Evolutionary conservation across 1,140 invertebrate genomes (phyloP), one percentile per base, ranked within the genome.

Genomic region (Acromyrmex echinatior): DNA sequence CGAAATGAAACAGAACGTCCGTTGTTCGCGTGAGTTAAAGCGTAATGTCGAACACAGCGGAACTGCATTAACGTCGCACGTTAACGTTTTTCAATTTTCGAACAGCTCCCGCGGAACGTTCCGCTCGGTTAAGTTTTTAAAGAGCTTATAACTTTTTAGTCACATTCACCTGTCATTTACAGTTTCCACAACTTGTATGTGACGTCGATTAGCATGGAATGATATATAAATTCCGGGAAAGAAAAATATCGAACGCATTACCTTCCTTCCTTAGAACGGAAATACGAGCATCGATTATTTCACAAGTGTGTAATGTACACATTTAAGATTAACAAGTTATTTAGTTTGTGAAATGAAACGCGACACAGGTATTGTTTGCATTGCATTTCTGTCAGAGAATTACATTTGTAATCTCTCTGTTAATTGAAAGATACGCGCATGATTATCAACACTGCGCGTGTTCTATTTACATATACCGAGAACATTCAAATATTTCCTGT

Each of bases 361-460:
- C 68, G 39, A 74, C 56, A 62, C 70, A 70, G 56, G 68, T 49
- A 21, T 56, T 62, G 80, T 84, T 63, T 62, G 51, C 80, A 58
- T 76, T 65, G 28, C n/a, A 81, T 81, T 81, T 81, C 65, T 81
- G 65, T 80, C 78, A 51, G 78, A 25, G 56, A 74, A 62, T 84
- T 62, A 82, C 80, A 74, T 74, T 82, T 74, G 56, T 82, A 84
- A 84, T 62, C 25, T 49, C 53, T 58, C 70, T 25, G 53, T 84
- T 84, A 84, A 84, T 84, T 76, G 68, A 84, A 84, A 76, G 80
- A 84, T 76, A 84, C 45, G 70, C 70, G 58, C 39, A 49, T n/a
- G 66, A 70, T 81, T 81, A 71, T 21, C 56, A 71, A 18, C 39
- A 35, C 21, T 21, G 28, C 51, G 28, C 51, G 49, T 45, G 39